A percentile compares a stretch with the other conserved stretches of the same genome.
Conservation (phyloP, 2,888 invertebrate species). For the Eilema caniola region DNA sequence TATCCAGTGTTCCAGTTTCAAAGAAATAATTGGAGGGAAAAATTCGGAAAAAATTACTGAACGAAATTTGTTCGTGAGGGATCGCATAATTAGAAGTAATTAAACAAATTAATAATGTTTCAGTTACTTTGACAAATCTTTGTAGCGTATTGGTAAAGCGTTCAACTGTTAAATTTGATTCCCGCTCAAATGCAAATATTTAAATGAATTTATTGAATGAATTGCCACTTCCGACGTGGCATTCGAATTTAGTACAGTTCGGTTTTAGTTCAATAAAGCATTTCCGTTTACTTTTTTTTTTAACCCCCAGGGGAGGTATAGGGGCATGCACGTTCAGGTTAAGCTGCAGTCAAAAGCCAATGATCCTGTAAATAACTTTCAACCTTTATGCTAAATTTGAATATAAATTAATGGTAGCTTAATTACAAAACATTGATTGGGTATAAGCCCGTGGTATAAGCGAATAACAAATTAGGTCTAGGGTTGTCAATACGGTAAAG, state of each 20-base stretch:
- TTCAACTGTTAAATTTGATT: neutral
- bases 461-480: neutral
- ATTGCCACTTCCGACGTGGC: too few species aligned
- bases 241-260: too few species aligned
- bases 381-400: constrained; percentile 2
- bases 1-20: constrained; percentile 12
- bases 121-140: neutral
- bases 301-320: neutral
- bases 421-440: constrained; percentile 3
- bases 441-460: neutral
- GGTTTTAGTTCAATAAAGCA: neutral
- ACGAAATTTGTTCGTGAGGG: constrained; percentile 11
- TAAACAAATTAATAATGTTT: neutral
- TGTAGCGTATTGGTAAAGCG: neutral
- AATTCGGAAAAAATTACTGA: neutral
- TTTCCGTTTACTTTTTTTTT: neutral
- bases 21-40: constrained; percentile 9
- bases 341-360: neutral
- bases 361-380: neutral
- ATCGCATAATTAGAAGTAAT: neutral
- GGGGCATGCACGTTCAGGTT: neutral
- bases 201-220: neutral
- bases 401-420: constrained; percentile 1
- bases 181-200: neutral
- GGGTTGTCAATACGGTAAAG: neutral